phyloP scores from a whole-genome alignment of 2,113 vertebrate species.

The Apeltes quadracus region DNA sequence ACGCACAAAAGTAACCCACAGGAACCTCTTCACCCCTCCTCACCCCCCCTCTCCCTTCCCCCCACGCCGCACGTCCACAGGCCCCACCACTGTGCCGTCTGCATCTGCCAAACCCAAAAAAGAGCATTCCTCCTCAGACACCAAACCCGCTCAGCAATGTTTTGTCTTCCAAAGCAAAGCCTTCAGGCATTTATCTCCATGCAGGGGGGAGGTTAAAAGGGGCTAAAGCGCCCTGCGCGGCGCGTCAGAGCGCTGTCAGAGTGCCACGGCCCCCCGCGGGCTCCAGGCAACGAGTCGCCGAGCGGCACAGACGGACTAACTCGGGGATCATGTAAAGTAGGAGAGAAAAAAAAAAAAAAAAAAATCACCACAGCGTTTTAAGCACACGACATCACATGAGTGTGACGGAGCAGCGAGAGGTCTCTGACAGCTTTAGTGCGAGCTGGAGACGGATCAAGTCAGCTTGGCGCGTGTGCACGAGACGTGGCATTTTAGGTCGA shows the following conservation, averaged over 20 bases:
- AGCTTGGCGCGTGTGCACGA: not conserved
- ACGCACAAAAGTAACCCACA: not conserved
- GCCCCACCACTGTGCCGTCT: constrained; percentile 5
- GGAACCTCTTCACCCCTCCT: constrained; percentile 21
- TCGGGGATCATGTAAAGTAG: constrained; percentile 9
- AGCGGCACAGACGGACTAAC: constrained; percentile 22
- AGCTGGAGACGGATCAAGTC: constrained; percentile 36
- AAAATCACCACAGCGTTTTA: too few species aligned
- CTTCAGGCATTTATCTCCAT: constrained; percentile 38
- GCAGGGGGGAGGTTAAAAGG: constrained; percentile 30
- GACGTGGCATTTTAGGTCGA: constrained; percentile 21
- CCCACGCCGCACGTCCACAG: constrained; percentile 17
- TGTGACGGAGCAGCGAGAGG: constrained; percentile 30
- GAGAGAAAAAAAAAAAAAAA: constrained; percentile 16
- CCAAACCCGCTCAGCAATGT: constrained; percentile 71
- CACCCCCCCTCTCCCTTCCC: too few species aligned
- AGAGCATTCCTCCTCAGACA: constrained; percentile 68
- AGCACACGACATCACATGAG: constrained; percentile 8
- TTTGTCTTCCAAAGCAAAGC: constrained; percentile 41
- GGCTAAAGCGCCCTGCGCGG: constrained; percentile 25
- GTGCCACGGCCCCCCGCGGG: constrained; percentile 8
- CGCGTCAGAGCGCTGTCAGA: constrained; percentile 9
- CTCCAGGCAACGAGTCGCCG: constrained; percentile 3
- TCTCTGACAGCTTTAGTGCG: constrained; percentile 26
- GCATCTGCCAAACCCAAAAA: constrained; percentile 60